Percentiles rank a stretch among this genome's conserved stretches.
phyloP scores from a whole-genome alignment of 2,797 vertebrate genomes.

The Picus viridis region DNA sequence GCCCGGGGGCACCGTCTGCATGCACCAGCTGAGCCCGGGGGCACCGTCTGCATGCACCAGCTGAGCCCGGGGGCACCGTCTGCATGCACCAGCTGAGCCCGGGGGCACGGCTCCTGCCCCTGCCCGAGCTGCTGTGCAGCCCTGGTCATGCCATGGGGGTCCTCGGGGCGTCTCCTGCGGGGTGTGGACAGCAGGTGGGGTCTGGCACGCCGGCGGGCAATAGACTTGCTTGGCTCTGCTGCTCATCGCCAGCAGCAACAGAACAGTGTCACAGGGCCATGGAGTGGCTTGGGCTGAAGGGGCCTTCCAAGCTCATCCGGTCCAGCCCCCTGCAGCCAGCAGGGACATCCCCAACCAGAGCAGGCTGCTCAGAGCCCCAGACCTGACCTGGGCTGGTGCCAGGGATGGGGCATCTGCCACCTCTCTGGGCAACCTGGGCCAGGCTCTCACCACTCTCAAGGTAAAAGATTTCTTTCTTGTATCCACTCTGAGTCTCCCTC shows the following conservation, averaged over 20 bases:
- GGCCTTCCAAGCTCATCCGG: neutral
- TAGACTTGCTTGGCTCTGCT: neutral
- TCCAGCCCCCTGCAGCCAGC: neutral
- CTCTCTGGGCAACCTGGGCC: neutral
- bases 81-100: neutral
- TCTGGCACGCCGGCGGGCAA: neutral
- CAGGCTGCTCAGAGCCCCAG: neutral
- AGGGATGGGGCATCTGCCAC: neutral
- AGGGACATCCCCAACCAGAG: neutral
- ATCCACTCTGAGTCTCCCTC: neutral
- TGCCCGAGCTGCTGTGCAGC: neutral
- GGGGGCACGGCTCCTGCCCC: too few species aligned
- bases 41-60: too few species aligned
- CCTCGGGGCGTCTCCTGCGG: rapidly evolving
- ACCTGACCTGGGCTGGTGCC: neutral
- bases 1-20: too few species aligned
- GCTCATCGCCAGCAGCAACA: too few species aligned
- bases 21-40: too few species aligned
- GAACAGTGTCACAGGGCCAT: neutral
- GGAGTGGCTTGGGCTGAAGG: neutral
- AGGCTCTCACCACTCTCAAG: neutral
- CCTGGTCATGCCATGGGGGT: rapidly evolving
- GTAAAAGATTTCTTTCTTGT: neutral
- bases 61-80: too few species aligned
- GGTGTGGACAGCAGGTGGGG: rapidly evolving